Conservation (phyloP, 2,888 invertebrate genomes). For the Herminia tarsipennalis region DNA sequence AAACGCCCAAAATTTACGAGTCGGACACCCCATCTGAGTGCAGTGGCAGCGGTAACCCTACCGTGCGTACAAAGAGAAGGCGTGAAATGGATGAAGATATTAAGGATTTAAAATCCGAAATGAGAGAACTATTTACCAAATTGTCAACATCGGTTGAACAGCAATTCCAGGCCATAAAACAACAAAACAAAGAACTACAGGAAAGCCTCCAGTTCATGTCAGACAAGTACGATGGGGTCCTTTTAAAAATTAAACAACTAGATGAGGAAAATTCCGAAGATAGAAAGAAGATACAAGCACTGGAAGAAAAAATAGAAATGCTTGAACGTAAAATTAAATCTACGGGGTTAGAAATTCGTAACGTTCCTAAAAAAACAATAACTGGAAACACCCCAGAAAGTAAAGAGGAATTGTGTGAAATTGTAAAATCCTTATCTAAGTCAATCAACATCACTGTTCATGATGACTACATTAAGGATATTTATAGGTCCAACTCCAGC, state of each 20-base stretch:
- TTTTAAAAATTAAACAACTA: background rate
- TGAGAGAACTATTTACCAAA: background rate
- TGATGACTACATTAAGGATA: background rate
- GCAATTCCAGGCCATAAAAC: background rate
- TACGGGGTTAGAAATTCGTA: background rate
- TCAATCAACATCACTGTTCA: background rate
- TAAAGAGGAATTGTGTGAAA: background rate
- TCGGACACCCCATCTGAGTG: background rate
- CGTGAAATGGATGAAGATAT: background rate
- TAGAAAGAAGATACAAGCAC: background rate
- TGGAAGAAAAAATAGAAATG: background rate
- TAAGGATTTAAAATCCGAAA: background rate
- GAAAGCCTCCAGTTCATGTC: constrained; percentile 1
- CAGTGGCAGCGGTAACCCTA: background rate
- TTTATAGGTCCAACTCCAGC: background rate
- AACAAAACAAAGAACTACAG: background rate
- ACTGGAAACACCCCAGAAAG: background rate
- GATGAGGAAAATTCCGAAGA: background rate
- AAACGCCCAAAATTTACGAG: too few relatives aligned
- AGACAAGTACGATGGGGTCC: background rate
- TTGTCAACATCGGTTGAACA: background rate
- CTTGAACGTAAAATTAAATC: background rate
- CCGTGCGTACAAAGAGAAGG: background rate
- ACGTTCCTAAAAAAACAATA: too few relatives aligned
- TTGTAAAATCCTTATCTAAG: background rate